These are phyloP conservation scores for Mobula birostris DNA, from an alignment of 2,113 vertebrate species.

Conservation along the genomic window DNA sequence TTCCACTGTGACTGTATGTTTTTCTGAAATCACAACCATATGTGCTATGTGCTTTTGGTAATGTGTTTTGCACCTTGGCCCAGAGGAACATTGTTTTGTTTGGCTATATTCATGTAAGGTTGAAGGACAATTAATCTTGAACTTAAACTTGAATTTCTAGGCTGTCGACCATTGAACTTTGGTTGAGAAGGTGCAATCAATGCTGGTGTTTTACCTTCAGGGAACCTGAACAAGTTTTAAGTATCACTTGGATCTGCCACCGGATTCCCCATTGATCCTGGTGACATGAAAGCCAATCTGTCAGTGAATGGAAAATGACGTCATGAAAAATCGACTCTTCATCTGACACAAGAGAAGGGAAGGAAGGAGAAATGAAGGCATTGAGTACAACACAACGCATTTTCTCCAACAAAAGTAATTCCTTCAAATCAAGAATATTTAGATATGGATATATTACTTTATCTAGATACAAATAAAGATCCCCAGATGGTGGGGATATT, in stretches of 20 bases:
- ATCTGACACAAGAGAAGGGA: not conserved
- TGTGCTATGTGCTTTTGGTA: too few relatives aligned
- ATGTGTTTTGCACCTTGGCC: too few relatives aligned
- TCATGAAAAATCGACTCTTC: not conserved
- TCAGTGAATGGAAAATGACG: not conserved
- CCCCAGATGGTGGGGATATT: too few relatives aligned
- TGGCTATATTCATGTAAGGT: too few relatives aligned
- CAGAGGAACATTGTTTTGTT: too few relatives aligned
- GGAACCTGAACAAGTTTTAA: not conserved
- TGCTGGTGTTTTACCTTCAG: not conserved
- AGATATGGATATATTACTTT: not conserved
- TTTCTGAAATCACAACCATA: too few relatives aligned
- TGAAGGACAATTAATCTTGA: too few relatives aligned
- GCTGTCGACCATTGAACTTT: not conserved
- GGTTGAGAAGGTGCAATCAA: not conserved
- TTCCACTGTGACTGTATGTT: too few relatives aligned
- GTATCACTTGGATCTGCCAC: too few relatives aligned
- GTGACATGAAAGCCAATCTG: not conserved
- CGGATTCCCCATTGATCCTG: not conserved
- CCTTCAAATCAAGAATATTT: not conserved
- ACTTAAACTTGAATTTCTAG: too few relatives aligned
- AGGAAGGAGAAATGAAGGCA: not conserved
- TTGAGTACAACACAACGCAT: not conserved
- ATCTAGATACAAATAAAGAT: not conserved
- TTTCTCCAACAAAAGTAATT: not conserved